Conservation (phyloP, 1,140 invertebrate genomes). For the Orussus abietinus region DNA sequence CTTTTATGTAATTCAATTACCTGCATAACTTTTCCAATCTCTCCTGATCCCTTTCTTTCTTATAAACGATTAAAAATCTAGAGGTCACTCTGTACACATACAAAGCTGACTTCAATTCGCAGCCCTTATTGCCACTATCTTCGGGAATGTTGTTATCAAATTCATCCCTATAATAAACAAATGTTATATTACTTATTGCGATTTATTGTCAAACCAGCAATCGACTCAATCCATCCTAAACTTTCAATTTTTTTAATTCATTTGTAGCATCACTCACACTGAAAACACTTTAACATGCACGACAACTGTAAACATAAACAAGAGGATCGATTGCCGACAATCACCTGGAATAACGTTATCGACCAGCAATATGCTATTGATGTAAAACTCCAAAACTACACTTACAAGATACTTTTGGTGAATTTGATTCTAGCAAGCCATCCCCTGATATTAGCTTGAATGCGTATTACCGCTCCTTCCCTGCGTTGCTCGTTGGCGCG, state of each 20-base stretch:
- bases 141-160: conserved; percentile 64
- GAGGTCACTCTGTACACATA: conserved; percentile 69
- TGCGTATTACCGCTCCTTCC: conserved; percentile 65
- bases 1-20: conserved; percentile 32
- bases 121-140: conserved; percentile 51
- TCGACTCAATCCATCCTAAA: too few species aligned
- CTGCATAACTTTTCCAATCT: conserved; percentile 73
- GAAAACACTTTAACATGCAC: too few species aligned
- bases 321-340: too few species aligned
- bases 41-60: conserved; percentile 65
- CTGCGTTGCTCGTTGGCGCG: conserved; percentile 76
- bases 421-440: conserved; percentile 65
- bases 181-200: too few species aligned
- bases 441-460: conserved; percentile 70
- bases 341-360: too few species aligned
- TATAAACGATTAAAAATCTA: conserved; percentile 69
- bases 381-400: conserved; percentile 29
- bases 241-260: too few species aligned
- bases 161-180: conserved; percentile 62
- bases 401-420: conserved; percentile 61
- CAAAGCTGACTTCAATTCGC: conserved; percentile 61
- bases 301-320: conserved; percentile 15
- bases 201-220: too few species aligned
- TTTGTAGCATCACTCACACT: too few species aligned
- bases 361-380: too few species aligned